Conservation (phyloP, 2,888 invertebrate species). For the Patella pellucida region DNA sequence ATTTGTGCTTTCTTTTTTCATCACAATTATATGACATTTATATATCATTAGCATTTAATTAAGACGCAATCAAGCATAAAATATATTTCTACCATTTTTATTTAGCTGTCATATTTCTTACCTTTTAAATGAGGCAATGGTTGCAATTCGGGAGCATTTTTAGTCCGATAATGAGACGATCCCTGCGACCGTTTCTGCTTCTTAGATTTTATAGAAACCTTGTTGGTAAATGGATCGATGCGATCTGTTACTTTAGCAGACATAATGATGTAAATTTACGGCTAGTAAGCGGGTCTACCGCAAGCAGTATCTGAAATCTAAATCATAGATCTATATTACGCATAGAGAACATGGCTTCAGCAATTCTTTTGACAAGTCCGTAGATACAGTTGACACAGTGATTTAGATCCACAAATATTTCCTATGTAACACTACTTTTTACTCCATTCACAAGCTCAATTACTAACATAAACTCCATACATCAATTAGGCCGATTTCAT, state of each 20-base stretch:
- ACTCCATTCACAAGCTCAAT: background rate
- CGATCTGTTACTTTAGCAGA: conserved; percentile 85
- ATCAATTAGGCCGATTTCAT: background rate
- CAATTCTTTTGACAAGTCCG: conserved; percentile 37
- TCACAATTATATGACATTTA: too few species aligned
- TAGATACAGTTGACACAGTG: conserved; percentile 41
- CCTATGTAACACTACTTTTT: background rate
- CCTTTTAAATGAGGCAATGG: conserved; percentile 97
- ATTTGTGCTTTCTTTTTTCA: too few species aligned
- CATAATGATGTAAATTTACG: conserved; percentile 81
- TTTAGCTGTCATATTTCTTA: conserved; percentile 68
- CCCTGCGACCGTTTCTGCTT: conserved; percentile 99
- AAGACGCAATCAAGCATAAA: too few species aligned
- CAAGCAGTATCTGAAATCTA: background rate
- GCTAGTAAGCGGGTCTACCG: conserved; percentile 88
- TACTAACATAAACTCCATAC: background rate
- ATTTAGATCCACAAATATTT: background rate
- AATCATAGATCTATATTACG: conserved; percentile 10
- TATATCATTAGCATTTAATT: too few species aligned
- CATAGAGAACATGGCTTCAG: conserved; percentile 11
- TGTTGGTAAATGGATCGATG: conserved; percentile 93
- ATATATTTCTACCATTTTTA: too few species aligned
- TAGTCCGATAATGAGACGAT: conserved; percentile 97
- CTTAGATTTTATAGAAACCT: conserved; percentile 98
- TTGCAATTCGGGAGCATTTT: conserved; percentile 96